Evolutionary conservation across 2,888 invertebrate species (phyloP).

Genomic region (Amphipoea oculea): DNA sequence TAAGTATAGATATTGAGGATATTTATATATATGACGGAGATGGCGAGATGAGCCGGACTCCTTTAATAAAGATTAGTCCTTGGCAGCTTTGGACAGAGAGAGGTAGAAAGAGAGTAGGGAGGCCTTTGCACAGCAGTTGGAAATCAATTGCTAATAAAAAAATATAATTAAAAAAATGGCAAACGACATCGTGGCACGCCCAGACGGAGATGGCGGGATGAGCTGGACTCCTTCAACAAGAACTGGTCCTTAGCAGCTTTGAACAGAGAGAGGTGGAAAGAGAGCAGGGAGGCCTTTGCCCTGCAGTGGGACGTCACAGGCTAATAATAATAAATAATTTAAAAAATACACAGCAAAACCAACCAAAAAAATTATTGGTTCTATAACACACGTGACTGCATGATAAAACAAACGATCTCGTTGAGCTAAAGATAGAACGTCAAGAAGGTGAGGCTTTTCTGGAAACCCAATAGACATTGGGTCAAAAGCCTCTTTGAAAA

Average conservation of each 20-base stretch:
- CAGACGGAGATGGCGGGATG: too few species aligned
- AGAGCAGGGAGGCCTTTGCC: too few species aligned
- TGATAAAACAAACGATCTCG: not conserved
- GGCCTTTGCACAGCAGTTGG: not conserved
- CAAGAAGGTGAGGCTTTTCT: not conserved
- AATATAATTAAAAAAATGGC: too few species aligned
- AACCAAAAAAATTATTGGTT: not conserved
- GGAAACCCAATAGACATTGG: conserved; percentile 16
- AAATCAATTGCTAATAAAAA: too few species aligned
- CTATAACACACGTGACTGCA: not conserved
- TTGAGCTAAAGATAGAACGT: not conserved
- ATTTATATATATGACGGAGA: too few species aligned
- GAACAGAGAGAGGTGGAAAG: not conserved
- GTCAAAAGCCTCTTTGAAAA: conserved; percentile 19
- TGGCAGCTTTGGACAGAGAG: not conserved
- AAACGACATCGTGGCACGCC: too few species aligned
- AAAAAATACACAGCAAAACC: not conserved
- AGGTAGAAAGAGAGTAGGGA: not conserved
- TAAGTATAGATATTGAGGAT: too few species aligned
- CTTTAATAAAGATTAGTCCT: not conserved
- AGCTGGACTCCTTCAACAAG: too few species aligned
- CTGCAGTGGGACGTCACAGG: not conserved
- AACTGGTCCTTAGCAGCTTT: not conserved
- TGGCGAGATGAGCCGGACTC: too few species aligned
- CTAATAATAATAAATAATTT: not conserved